Evolutionary conservation across 2,113 vertebrate species (phyloP).

Genomic region (Microcebus jonahi): DNA sequence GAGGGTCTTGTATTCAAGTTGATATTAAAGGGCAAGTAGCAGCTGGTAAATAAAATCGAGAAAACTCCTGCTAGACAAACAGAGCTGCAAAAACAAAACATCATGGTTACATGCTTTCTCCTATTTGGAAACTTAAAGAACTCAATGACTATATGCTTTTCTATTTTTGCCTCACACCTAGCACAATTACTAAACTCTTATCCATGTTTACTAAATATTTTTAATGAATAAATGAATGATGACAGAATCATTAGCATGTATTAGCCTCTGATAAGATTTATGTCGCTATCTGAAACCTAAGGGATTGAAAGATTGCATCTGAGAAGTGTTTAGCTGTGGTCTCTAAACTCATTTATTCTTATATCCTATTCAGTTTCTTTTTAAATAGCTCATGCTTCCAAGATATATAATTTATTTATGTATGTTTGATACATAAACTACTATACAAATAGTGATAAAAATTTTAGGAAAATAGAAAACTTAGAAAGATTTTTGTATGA

Average conservation of each 20-base stretch:
- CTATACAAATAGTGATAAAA: background rate
- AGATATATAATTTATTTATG: background rate
- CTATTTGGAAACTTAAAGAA: background rate
- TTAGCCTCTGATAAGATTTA: background rate
- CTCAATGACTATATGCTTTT: background rate
- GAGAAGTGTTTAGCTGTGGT: background rate
- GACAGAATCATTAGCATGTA: background rate
- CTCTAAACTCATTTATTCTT: background rate
- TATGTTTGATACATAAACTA: background rate
- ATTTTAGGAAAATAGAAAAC: background rate
- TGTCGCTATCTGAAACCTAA: background rate
- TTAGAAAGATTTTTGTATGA: background rate
- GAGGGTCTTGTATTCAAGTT: background rate
- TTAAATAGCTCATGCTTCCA: background rate
- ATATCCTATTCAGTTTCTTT: background rate
- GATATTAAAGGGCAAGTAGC: background rate
- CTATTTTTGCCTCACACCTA: background rate
- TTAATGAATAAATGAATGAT: background rate
- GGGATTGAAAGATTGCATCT: background rate
- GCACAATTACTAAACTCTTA: background rate
- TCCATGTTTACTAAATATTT: conserved; percentile 14
- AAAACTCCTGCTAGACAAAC: background rate
- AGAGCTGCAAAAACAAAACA: background rate
- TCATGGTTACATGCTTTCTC: background rate
- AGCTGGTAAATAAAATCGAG: background rate